Conservation (phyloP, 2,113 vertebrate species). For the Lamprotornis superbus region DNA sequence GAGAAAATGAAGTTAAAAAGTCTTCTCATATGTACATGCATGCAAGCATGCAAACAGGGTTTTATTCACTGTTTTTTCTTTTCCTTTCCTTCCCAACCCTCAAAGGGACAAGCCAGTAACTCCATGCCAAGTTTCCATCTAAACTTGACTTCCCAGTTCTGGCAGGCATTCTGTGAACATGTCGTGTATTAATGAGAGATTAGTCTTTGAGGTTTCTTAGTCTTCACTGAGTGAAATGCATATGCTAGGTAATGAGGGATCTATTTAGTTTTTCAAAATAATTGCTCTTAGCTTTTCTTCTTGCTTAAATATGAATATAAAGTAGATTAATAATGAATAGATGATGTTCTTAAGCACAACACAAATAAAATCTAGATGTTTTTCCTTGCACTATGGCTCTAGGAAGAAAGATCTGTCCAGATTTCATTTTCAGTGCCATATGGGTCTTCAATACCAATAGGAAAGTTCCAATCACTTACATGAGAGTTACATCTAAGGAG, state of each 20-base stretch:
- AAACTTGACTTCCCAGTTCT: conserved; percentile 53
- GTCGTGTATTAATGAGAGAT: conserved; percentile 37
- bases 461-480: conserved; percentile 19
- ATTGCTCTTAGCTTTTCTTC: not conserved
- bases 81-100: conserved; percentile 21
- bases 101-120: conserved; percentile 52
- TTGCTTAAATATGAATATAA: not conserved
- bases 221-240: not conserved
- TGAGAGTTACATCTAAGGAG: not conserved
- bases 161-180: conserved; percentile 30
- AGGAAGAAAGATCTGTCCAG: not conserved
- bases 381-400: not conserved
- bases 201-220: conserved; percentile 31
- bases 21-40: not conserved
- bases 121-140: conserved; percentile 52
- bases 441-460: conserved; percentile 35
- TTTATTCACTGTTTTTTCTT: conserved; percentile 27
- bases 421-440: conserved; percentile 38
- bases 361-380: not conserved
- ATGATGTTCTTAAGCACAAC: not conserved
- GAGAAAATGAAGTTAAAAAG: conserved; percentile 33
- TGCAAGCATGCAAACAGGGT: conserved; percentile 14
- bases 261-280: conserved; percentile 17
- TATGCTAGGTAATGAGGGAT: not conserved
- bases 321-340: not conserved